phyloP scores from a whole-genome alignment of 2,888 invertebrate genomes.

The Volucella zonaria region DNA sequence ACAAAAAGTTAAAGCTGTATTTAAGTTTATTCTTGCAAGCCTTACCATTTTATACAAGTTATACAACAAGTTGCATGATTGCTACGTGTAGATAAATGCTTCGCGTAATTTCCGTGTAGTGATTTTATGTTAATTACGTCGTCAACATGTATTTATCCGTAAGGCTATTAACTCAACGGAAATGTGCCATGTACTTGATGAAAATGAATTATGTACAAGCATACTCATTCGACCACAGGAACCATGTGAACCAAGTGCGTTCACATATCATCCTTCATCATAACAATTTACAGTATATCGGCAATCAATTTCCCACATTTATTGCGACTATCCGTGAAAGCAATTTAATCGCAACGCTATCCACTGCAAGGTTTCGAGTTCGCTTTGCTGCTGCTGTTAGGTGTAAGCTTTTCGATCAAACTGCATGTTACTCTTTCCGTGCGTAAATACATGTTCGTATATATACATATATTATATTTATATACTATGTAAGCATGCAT shows the following conservation, averaged over 20 bases:
- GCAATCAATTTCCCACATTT: conserved; percentile 38
- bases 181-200: conserved; percentile 26
- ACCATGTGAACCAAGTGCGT: conserved; percentile 11
- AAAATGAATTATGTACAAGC: conserved; percentile 34
- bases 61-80: neutral
- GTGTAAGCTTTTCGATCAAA: too few relatives aligned
- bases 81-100: conserved; percentile 2
- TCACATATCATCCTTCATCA: conserved; percentile 15
- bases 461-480: too few relatives aligned
- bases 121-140: conserved; percentile 41
- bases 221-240: conserved; percentile 1
- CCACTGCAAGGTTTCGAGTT: too few relatives aligned
- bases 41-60: conserved; percentile 8
- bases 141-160: conserved; percentile 31
- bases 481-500: too few relatives aligned
- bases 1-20: neutral
- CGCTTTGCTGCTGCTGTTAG: too few relatives aligned
- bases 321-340: neutral
- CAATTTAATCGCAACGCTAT: neutral
- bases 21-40: conserved; percentile 8
- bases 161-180: conserved; percentile 35
- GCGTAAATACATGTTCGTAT: too few relatives aligned
- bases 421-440: too few relatives aligned
- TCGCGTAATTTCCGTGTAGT: conserved; percentile 12
- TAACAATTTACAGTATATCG: conserved; percentile 21